Evolutionary conservation across 2,797 vertebrate species (phyloP).

Genomic region (Myotis planiceps): DNA sequence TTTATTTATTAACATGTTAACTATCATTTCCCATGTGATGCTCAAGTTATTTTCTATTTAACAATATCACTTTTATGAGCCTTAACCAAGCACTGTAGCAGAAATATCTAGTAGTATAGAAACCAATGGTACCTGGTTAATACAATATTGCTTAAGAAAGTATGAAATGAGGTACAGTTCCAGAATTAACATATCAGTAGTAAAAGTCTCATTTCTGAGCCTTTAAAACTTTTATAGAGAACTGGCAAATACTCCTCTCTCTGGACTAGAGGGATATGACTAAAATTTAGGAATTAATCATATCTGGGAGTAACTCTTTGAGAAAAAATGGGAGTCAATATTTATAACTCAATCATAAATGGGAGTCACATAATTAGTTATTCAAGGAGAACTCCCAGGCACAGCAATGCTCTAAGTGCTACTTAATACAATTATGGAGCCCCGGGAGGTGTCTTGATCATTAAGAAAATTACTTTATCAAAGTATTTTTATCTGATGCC

Average conservation of each 20-base stretch:
- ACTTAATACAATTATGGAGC: neutral
- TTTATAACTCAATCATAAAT: neutral
- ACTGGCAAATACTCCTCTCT: neutral
- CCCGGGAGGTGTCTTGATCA: neutral
- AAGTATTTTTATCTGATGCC: neutral
- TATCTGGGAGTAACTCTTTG: neutral
- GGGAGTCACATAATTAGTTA: constrained; percentile 7
- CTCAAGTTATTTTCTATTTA: neutral
- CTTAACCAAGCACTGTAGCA: neutral
- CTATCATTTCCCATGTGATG: neutral
- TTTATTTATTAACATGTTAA: neutral
- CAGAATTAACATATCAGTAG: neutral
- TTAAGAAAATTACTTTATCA: neutral
- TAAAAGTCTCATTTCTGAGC: neutral
- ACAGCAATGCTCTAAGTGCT: neutral
- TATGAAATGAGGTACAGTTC: neutral
- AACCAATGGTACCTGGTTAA: neutral
- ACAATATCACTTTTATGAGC: neutral
- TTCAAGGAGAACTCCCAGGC: neutral
- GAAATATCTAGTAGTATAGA: neutral
- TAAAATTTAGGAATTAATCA: constrained; percentile 51
- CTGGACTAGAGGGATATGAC: neutral
- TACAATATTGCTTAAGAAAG: neutral
- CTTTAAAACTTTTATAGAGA: constrained; percentile 6
- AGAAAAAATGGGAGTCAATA: constrained; percentile 5